Evolutionary conservation across 2,888 invertebrate genomes (phyloP).

Genomic region (Disparrhopalites patrizii): DNA sequence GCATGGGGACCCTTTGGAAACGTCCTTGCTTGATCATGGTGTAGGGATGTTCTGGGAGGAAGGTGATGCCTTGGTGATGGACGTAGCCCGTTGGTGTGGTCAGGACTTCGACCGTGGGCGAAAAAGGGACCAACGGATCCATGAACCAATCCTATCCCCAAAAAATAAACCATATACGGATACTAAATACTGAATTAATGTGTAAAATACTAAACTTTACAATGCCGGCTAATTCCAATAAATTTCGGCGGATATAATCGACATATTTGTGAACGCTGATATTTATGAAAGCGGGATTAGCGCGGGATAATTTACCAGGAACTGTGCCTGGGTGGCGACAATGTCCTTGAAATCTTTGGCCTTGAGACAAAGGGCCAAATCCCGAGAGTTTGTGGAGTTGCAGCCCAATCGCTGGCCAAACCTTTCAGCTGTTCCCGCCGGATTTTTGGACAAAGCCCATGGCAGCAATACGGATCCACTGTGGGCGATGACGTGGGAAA

Average conservation of each 20-base stretch:
- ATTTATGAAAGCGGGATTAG: no score
- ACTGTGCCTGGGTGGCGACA: conserved; percentile 15
- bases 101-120: conserved; percentile 19
- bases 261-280: no score
- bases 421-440: conserved; percentile 12
- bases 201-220: no score
- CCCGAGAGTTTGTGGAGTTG: conserved; percentile 19
- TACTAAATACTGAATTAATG: no score
- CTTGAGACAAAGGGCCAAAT: conserved; percentile 12
- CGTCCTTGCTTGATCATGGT: conserved; percentile 11
- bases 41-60: conserved; percentile 22
- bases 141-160: conserved; percentile 24
- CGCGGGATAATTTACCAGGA: conserved; percentile 4
- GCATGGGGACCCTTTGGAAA: conserved; percentile 14
- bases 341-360: conserved; percentile 17
- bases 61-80: conserved; percentile 10
- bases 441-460: conserved; percentile 15
- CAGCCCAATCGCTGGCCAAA: conserved; percentile 17
- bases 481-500: conserved; percentile 11
- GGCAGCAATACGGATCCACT: conserved; percentile 16
- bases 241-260: no score
- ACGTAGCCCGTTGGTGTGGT: conserved; percentile 9
- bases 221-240: no score
- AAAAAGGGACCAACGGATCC: conserved; percentile 18
- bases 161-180: no score